Evolutionary conservation across 1,140 invertebrate species (phyloP), one percentile per base, ranked within the genome.

Genomic region (Nebria ingens): DNA sequence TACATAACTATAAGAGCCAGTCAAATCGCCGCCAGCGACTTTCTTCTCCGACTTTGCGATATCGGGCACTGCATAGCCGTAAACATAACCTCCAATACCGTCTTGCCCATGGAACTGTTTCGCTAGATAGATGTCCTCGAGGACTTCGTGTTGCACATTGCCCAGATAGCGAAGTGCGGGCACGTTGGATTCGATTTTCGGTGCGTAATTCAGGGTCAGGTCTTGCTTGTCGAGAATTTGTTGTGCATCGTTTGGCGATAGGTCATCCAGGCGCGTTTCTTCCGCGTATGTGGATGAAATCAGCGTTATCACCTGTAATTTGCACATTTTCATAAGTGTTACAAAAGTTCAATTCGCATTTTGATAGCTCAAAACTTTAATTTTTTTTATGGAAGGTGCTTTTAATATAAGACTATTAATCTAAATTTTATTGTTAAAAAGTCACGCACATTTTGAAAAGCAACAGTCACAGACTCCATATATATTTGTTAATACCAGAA

Each of bases 91-190:
- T 1, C 81, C 81, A 12, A 81, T 62, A 19, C 68, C 67, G 56
- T 69, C 66, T 66, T 83, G 81, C 0, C 81, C 81, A 59, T 83
- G 81, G 62, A 76, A 83, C 64, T 83, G 81, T 56, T 76, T 75
- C 1, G 80, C 81, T 52, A 79, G 67, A 62, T 82, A 82, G 20
- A 81, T 79, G 70, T 82, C 80, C 68, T 83, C 80, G 20, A 79
- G 69, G 52, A 80, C 81, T 11, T 82, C 75, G n/a, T 81, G 76
- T 2, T 79, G 76, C 64, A 81, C 78, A 49, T 81, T 74, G 49
- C 81, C 59, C 72, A 75, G 57, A 67, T 65, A 61, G 53, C 71
- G 60, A 2, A 73, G 67, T 45, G 72, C 72, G 11, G 73, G 73
- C 45, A 76, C 62, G 2, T 72, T 70, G 52, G 72, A 70, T 56